phyloP scores from a whole-genome alignment of 2,113 vertebrate genomes.

The Limnothrissa miodon region DNA sequence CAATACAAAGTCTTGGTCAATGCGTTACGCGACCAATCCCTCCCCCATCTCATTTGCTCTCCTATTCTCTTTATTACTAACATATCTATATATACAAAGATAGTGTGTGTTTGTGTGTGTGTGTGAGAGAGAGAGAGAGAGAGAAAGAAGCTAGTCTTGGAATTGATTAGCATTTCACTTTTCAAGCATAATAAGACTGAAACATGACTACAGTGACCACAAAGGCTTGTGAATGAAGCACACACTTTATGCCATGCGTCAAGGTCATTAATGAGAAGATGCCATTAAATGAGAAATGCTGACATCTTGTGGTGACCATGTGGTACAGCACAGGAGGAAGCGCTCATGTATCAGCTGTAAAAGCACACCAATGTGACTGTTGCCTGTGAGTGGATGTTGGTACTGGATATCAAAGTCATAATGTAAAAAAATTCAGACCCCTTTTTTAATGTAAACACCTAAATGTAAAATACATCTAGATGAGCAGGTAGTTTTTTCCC shows the following conservation, averaged over 20 bases:
- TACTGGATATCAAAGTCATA: too few relatives aligned
- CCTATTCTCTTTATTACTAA: too few relatives aligned
- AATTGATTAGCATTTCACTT: neutral
- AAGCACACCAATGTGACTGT: neutral
- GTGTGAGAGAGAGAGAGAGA: too few relatives aligned
- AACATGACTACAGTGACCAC: neutral
- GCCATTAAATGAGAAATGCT: neutral
- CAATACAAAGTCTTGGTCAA: too few relatives aligned
- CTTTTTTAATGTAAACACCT: neutral
- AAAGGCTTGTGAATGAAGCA: neutral
- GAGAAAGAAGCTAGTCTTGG: neutral
- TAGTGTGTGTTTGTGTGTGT: too few relatives aligned
- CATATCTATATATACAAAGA: too few relatives aligned
- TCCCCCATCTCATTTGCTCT: too few relatives aligned
- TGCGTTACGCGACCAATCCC: too few relatives aligned
- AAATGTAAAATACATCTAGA: neutral
- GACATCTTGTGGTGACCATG: neutral
- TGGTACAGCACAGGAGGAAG: neutral
- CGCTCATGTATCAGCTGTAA: neutral
- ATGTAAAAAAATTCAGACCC: too few relatives aligned
- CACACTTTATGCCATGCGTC: neutral
- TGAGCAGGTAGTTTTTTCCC: neutral
- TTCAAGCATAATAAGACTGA: neutral
- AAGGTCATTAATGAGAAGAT: neutral
- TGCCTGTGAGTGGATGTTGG: too few relatives aligned